Base-by-base conservation (phyloP, 2,113 vertebrate genomes). In the Etheostoma cragini region DNA sequence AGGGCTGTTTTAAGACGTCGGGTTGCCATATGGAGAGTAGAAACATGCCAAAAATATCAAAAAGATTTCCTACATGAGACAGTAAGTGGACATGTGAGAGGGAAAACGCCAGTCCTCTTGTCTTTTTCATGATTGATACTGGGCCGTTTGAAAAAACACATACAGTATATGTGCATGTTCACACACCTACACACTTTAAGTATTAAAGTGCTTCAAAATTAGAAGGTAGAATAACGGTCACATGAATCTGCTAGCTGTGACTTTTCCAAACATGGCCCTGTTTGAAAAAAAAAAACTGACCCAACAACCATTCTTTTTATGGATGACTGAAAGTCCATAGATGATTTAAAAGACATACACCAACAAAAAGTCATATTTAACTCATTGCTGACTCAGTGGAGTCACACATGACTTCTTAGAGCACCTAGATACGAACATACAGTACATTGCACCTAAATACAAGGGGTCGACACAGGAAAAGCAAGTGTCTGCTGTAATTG, bases 381-480 rank as follows among this genome's bases (percentile, higher is more conserved):
- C 70, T 79, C 42, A 30, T 7, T 58, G 85, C 62, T 61, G 33
- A 77, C 53, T 66, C 63, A 21, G 57, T 46, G 60, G 73, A 84
- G 82, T 87, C 86, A 65, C 76, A 78, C 16, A 35, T 49, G 63
- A 88, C 80, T 73, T 71, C 3, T 74, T 71, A 88, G 82, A 83
- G 71, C 80, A 88, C 80, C 83, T 82, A 78, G 10, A 81, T 66
- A 94, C 76, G 22, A 82, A 87, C 83, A 88, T 58, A 89, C 66
- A 78, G 77, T 52, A 88, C 76, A 82, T 45, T 65, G 80, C 74
- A 86, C 79, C 72, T 52, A 93, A 78, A 61, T 71, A 89, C 80
- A 21, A 87, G 52, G 84, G 72, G 81, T 88, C 84, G 76, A 91
- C 66, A 79, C 83, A 85, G 83, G 66, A 82, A 83, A 86, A 86